These are phyloP conservation scores for Lordiphosa fenestrarum DNA, from an alignment of 2,888 invertebrate genomes.

Conservation along the genomic window DNA sequence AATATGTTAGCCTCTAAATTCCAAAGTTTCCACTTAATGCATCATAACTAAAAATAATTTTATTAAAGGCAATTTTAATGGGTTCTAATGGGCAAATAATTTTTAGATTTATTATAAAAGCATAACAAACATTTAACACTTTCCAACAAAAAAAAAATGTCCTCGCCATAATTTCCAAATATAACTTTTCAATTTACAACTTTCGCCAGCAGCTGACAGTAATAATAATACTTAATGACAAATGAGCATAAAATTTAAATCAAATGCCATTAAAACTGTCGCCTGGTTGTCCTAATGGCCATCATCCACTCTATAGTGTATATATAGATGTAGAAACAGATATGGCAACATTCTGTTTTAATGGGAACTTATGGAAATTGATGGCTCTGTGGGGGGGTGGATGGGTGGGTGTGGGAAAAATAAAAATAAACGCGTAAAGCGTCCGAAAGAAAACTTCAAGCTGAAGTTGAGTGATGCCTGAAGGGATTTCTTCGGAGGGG, in stretches of 20 bases:
- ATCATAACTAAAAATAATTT: too few relatives aligned
- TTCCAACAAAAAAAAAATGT: too few relatives aligned
- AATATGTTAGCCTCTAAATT: too few relatives aligned
- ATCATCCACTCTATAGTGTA: constrained; percentile 13
- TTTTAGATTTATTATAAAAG: too few relatives aligned
- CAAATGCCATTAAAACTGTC: constrained; percentile 55
- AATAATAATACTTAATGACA: constrained; percentile 60
- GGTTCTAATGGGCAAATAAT: too few relatives aligned
- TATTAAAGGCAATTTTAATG: too few relatives aligned
- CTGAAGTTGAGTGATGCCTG: constrained; percentile 52
- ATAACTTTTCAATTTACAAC: background rate
- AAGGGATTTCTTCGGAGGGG: constrained; percentile 1
- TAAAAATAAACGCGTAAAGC: constrained; percentile 28
- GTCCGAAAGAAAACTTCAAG: constrained; percentile 38
- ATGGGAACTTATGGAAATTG: constrained; percentile 72
- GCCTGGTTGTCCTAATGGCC: constrained; percentile 55
- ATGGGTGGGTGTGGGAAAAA: constrained; percentile 4
- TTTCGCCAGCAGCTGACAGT: constrained; percentile 50
- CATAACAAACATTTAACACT: too few relatives aligned
- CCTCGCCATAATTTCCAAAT: background rate
- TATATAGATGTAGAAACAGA: constrained; percentile 19
- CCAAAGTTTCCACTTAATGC: too few relatives aligned
- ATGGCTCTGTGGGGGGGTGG: constrained; percentile 43
- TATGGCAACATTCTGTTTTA: constrained; percentile 58
- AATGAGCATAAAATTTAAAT: constrained; percentile 65